phyloP scores from a whole-genome alignment of 2,888 invertebrate species.

The Sussaba pulchella region DNA sequence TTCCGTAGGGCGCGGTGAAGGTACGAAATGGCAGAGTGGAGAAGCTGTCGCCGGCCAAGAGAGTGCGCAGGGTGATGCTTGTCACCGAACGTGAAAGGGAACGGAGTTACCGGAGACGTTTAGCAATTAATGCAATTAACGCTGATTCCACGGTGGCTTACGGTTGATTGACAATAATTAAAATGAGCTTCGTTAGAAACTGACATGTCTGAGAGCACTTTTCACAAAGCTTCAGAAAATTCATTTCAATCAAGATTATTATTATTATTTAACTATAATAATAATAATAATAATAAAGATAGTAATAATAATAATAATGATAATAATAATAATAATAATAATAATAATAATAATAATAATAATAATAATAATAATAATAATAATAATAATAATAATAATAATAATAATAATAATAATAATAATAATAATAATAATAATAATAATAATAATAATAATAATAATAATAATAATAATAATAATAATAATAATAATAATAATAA shows the following conservation, averaged over 20 bases:
- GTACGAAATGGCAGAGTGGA: neutral
- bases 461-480: no score
- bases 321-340: no score
- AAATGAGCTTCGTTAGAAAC: constrained; percentile 78
- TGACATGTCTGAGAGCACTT: neutral
- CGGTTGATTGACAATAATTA: constrained; percentile 77
- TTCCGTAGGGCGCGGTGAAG: neutral
- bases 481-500: no score
- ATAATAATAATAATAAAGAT: no score
- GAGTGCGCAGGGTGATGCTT: constrained; percentile 28
- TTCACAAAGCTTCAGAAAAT: neutral
- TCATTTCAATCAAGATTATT: no score
- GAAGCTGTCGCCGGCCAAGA: neutral
- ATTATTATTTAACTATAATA: no score
- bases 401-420: no score
- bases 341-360: neutral
- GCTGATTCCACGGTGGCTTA: constrained; percentile 65
- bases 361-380: neutral
- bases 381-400: no score
- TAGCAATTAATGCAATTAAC: constrained; percentile 77
- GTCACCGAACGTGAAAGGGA: constrained; percentile 34
- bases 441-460: no score
- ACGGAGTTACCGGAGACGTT: constrained; percentile 68
- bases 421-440: no score
- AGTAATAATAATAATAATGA: no score